Evolutionary conservation across 2,888 invertebrate species (phyloP).

Genomic region (Amiota mariae): DNA sequence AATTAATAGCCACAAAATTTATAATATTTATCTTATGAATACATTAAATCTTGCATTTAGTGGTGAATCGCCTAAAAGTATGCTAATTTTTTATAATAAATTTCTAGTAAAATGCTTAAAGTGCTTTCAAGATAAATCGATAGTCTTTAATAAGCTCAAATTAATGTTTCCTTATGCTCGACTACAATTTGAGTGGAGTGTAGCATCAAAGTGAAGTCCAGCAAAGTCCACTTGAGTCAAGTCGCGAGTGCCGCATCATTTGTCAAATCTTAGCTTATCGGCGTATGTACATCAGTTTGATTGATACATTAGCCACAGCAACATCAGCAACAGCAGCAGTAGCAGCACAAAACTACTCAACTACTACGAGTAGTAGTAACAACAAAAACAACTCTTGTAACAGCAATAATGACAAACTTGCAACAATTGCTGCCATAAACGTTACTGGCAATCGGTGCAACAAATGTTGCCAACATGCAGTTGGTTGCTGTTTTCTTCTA

Average conservation of each 20-base stretch:
- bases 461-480: not conserved
- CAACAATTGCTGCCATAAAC: constrained; percentile 14
- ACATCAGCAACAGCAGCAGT: not conserved
- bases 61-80: no score
- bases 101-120: constrained; percentile 2
- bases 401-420: constrained; percentile 1
- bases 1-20: no score
- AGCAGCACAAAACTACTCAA: no score
- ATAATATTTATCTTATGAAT: no score
- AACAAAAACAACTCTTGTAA: constrained; percentile 30
- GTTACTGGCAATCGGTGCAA: not conserved
- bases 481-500: not conserved
- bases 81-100: not conserved
- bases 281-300: constrained; percentile 22
- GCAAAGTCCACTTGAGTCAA: not conserved
- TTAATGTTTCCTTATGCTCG: constrained; percentile 14
- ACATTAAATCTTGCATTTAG: no score
- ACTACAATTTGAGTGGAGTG: not conserved
- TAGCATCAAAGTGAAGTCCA: not conserved
- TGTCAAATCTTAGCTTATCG: constrained; percentile 25
- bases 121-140: constrained; percentile 16
- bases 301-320: constrained; percentile 20
- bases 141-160: constrained; percentile 21
- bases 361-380: constrained; percentile 36
- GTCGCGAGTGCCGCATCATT: constrained; percentile 7